These are phyloP conservation scores for Threskiornis aethiopicus DNA, from an alignment of 2,797 vertebrate species.

Conservation along the genomic window DNA sequence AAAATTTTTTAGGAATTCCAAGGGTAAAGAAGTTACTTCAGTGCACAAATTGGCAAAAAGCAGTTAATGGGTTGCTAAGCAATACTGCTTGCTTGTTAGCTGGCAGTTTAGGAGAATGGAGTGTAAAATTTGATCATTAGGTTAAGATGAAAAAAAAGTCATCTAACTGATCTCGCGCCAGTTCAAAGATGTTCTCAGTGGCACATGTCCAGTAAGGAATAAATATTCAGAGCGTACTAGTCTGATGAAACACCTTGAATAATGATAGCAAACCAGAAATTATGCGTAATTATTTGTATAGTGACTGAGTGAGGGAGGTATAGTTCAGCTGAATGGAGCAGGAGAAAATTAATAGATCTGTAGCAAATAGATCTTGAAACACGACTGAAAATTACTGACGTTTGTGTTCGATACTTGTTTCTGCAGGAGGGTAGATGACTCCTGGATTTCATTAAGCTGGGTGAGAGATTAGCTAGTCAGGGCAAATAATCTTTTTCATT, in stretches of 20 bases:
- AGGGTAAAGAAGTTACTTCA: not conserved
- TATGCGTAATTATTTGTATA: not conserved
- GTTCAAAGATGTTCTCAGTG: not conserved
- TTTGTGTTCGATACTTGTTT: not conserved
- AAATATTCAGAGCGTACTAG: not conserved
- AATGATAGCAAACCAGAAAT: not conserved
- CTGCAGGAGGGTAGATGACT: not conserved
- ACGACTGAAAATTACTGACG: not conserved
- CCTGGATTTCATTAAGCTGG: not conserved
- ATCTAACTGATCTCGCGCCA: not conserved
- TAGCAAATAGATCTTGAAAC: not conserved
- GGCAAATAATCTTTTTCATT: not conserved
- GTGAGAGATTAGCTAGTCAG: not conserved
- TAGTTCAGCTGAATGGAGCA: not conserved
- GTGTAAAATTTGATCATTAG: not conserved
- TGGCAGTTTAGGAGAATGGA: not conserved
- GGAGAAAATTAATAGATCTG: not conserved
- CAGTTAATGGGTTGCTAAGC: conserved; percentile 17
- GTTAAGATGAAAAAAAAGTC: not conserved
- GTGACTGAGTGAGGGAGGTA: not conserved
- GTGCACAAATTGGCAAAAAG: not conserved
- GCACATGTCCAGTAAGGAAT: not conserved
- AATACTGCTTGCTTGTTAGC: not conserved
- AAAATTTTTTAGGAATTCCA: not conserved
- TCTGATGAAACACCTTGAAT: not conserved